Evolutionary conservation across 2,113 vertebrate species (phyloP), one percentile per base, ranked within the genome.

Genomic region (Malurus melanocephalus): DNA sequence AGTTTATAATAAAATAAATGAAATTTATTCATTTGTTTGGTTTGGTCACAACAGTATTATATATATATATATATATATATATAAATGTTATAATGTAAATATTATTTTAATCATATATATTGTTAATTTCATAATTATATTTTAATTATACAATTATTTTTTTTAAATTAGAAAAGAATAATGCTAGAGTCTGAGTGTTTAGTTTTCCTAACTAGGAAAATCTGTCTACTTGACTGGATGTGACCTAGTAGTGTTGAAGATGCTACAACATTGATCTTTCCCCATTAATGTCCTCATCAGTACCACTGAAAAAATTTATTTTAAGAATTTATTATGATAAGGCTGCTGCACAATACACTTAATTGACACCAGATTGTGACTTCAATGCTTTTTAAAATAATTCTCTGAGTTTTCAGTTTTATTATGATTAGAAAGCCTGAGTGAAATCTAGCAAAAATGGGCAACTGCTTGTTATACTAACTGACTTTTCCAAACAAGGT

Each of bases 11-110:
- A 30, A 46, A 85, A 45, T 13, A 43, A 3, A 7, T 57, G 16
- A n/a, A 82, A 46, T 17, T 0, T 67, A 33, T 87, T 76, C 0
- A 7, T 45, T 4, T 40, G 1, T 68, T 80, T 35, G 1, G 2
- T 40, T 73, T 66, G 32, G 9, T 86, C 42, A 26, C 4, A 69
- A 71, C 17, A 72, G 10, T 38, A 38, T 38, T 35, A 35, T 35
- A 35, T 35, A 35, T 35, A 35, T 35, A 35, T 35, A 33, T 33
- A 33, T 33, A 33, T 33, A 33, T 33, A 33, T 33, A 33, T 35
- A 35, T 35, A 9, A 9, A 35, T 35, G 35, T 35, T 35, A 35
- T 35, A 35, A 35, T 35, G 35, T 35, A 35, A 35, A 35, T 35
- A 35, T 35, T 35, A 35, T 35, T 35, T 38, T 38, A 38, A 35